phyloP scores from a whole-genome alignment of 1,140 invertebrate species.

The Camponotus pennsylvanicus region DNA sequence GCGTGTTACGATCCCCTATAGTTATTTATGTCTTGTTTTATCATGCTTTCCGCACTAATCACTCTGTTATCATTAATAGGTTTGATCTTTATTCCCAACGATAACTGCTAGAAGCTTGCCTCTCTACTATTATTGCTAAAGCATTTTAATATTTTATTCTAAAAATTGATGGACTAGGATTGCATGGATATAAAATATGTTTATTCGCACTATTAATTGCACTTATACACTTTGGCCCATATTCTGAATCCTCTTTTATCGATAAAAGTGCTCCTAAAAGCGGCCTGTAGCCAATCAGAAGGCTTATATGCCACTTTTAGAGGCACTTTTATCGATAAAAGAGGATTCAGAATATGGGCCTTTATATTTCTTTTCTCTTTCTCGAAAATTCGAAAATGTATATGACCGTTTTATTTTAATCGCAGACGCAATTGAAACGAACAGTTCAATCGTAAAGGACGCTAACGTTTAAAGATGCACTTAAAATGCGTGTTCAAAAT shows the following conservation, averaged over 20 bases:
- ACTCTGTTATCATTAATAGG: background rate
- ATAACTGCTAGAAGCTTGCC: background rate
- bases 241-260: too few relatives aligned
- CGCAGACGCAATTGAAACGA: background rate
- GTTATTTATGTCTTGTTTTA: background rate
- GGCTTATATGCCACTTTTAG: too few relatives aligned
- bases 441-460: background rate
- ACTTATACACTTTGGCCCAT: background rate
- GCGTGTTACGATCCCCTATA: background rate
- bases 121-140: background rate
- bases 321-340: too few relatives aligned
- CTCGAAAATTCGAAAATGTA: background rate
- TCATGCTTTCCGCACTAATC: background rate
- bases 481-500: background rate
- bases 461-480: background rate
- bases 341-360: too few relatives aligned
- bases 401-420: background rate
- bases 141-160: background rate
- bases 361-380: background rate
- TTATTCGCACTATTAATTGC: background rate
- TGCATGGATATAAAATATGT: background rate
- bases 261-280: too few relatives aligned
- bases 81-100: constrained; percentile 20
- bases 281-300: too few relatives aligned
- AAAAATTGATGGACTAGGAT: background rate